A percentile compares a stretch with the other conserved stretches of the same genome.
phyloP scores from a whole-genome alignment of 1,140 invertebrate genomes.

The Orius insidiosus region DNA sequence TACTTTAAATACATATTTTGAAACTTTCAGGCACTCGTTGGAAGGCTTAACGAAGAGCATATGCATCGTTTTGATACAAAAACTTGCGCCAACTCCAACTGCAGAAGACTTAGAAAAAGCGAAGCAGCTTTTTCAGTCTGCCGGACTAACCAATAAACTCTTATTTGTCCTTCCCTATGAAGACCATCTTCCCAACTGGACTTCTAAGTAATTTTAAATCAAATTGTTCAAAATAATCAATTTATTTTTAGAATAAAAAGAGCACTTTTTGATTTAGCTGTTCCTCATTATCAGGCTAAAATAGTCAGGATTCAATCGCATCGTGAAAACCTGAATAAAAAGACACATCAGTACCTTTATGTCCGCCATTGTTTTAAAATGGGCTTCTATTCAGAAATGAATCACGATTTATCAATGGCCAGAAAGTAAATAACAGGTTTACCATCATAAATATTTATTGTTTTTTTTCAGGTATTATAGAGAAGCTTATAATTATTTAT shows the following conservation, averaged over 20 bases:
- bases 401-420: constrained; percentile 55
- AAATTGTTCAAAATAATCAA: too few relatives aligned
- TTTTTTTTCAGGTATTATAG: constrained; percentile 74
- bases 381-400: constrained; percentile 40
- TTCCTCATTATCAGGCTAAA: constrained; percentile 81
- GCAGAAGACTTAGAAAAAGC: constrained; percentile 61
- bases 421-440: constrained; percentile 34
- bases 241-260: constrained; percentile 73
- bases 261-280: constrained; percentile 81
- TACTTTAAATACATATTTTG: too few relatives aligned
- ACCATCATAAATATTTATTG: background rate
- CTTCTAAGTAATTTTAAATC: constrained; percentile 34
- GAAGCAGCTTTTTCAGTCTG: constrained; percentile 69
- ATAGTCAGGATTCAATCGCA: constrained; percentile 75
- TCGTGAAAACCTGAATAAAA: constrained; percentile 80
- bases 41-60: constrained; percentile 72
- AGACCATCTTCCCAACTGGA: constrained; percentile 71
- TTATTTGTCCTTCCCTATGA: constrained; percentile 70
- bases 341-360: constrained; percentile 76
- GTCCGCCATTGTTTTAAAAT: constrained; percentile 95
- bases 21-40: constrained; percentile 37
- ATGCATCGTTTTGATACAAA: constrained; percentile 78
- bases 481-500: constrained; percentile 74
- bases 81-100: constrained; percentile 48
- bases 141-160: constrained; percentile 80